Evolutionary conservation across 2,113 vertebrate genomes (phyloP).

Genomic region (Stomatorhinus ivindoensis): DNA sequence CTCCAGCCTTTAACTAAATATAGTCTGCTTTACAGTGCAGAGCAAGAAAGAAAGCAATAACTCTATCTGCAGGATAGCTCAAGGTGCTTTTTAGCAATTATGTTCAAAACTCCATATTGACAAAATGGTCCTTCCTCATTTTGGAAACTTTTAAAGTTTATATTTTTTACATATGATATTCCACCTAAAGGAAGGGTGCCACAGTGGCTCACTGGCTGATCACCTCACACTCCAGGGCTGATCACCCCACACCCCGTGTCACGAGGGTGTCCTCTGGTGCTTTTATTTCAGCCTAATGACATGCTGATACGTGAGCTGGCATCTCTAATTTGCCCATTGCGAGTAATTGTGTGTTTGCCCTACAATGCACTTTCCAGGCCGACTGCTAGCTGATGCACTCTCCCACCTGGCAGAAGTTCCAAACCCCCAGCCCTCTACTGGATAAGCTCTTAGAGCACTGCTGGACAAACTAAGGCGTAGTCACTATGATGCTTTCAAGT

Average conservation of each 20-base stretch:
- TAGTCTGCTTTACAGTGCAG: slow-evolving; percentile 1
- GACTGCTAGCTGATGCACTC: background rate
- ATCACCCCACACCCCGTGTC: background rate
- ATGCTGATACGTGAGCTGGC: background rate
- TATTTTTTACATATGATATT: background rate
- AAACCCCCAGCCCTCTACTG: background rate
- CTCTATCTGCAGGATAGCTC: background rate
- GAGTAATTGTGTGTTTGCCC: background rate
- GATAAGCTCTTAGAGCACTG: background rate
- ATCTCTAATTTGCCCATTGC: background rate
- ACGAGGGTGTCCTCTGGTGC: background rate
- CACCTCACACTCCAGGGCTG: background rate
- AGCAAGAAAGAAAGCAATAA: background rate
- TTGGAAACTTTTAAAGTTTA: background rate
- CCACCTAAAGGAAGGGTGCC: background rate
- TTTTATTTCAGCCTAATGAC: background rate
- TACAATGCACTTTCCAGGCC: background rate
- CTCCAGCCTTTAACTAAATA: slow-evolving; percentile 9
- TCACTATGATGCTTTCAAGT: background rate
- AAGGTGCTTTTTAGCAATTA: background rate
- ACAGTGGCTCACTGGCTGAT: background rate
- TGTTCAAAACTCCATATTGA: background rate
- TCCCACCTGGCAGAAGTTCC: background rate
- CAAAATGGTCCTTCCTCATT: background rate
- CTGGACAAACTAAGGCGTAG: background rate